phyloP scores from a whole-genome alignment of 2,888 invertebrate species.

The Pemphredon lugubris region DNA sequence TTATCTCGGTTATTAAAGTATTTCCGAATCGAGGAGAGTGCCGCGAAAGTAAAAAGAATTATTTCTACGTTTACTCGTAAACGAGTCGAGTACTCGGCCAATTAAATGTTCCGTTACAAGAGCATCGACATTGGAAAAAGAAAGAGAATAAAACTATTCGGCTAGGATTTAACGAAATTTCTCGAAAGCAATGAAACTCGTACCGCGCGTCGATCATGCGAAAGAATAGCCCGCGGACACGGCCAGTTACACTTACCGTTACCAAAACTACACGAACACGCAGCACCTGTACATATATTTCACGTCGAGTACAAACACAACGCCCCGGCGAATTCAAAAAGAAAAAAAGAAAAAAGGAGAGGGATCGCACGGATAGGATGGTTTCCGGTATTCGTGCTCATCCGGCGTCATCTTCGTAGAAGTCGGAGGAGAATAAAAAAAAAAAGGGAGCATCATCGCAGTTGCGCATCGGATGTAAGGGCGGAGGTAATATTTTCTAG shows the following conservation, averaged over 20 bases:
- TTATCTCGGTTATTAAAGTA: too few relatives aligned
- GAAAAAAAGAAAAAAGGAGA: not conserved
- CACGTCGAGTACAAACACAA: not conserved
- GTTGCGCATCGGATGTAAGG: constrained; percentile 46
- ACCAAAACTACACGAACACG: not conserved
- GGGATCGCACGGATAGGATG: not conserved
- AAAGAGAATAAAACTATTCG: not conserved
- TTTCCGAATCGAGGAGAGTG: too few relatives aligned
- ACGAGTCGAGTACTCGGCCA: too few relatives aligned
- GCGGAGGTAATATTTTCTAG: constrained; percentile 59
- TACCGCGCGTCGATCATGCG: not conserved
- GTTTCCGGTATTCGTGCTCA: constrained; percentile 39
- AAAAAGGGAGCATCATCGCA: constrained; percentile 51
- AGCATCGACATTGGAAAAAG: too few relatives aligned
- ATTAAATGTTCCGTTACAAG: too few relatives aligned
- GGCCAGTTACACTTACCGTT: constrained; percentile 2
- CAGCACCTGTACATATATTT: not conserved
- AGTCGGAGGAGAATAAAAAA: not conserved
- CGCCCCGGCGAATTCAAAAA: not conserved
- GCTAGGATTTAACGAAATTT: not conserved
- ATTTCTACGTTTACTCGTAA: too few relatives aligned
- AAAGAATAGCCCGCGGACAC: not conserved
- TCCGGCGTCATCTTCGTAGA: constrained; percentile 41
- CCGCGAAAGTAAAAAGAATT: too few relatives aligned
- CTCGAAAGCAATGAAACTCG: not conserved